Evolutionary conservation across 2,797 vertebrate genomes (phyloP), one percentile per base, ranked within the genome.

Genomic region (Streptopelia turtur): DNA sequence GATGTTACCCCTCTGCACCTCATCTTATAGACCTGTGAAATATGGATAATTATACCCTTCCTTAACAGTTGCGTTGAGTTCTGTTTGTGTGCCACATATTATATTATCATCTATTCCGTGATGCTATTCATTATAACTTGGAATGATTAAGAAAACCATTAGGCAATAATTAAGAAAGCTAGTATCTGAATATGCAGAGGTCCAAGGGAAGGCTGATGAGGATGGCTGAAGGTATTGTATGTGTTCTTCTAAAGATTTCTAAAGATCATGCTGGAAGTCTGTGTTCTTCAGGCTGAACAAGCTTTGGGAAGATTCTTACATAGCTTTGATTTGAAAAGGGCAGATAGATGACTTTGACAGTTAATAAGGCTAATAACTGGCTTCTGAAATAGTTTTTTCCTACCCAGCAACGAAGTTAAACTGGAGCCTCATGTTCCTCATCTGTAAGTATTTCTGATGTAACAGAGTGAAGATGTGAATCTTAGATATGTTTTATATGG

Each of bases 161-260:
- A 87, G 69, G 50, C 71, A 91, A 52, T 91, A 95, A 93, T 93
- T 96, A 90, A 94, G 69, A 70, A 95, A 95, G n/a, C 27, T 41
- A 47, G 10, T 79, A 55, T 33, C 43, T 76, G 55, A 70, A 31
- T 84, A 20, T 74, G 27, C 16, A 66, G 71, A 87, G 49, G 77
- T 90, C 77, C 74, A 88, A 84, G 45, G 13, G 57, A 90, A 76
- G 49, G 11, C 22, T 72, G 45, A 37, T 43, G 31, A 11, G 78
- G 55, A 72, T n/a, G 78, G 16, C 10, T 91, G 64, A 88, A 91
- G 77, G 15, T 79, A 25, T 45, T 70, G 12, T 52, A 45, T 50
- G 28, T 64, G 31, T 33, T 83, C 91, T 79, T 49, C 39, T 79
- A 76, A 69, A 65, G 45, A 70, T 70, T 86, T 87, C 30, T 79